phyloP scores from a whole-genome alignment of 2,797 vertebrate genomes.

The Trichosurus vulpecula region DNA sequence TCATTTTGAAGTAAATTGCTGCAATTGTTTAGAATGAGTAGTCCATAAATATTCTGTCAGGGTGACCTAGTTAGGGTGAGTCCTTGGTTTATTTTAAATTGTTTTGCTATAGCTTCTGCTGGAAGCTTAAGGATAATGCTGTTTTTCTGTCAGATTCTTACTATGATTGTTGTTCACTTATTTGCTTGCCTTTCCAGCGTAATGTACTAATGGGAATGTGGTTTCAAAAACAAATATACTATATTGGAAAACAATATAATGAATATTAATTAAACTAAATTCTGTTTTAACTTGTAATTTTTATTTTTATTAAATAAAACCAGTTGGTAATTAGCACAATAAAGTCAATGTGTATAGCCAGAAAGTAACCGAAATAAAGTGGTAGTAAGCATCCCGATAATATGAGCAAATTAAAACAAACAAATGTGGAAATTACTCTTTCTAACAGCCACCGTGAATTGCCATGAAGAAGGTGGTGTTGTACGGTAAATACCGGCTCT shows the following conservation, averaged over 20 bases:
- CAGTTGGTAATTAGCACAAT: not conserved
- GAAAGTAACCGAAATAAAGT: not conserved
- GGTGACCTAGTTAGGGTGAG: not conserved
- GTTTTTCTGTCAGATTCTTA: not conserved
- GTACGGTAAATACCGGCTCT: not conserved
- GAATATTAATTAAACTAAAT: not conserved
- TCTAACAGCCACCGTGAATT: not conserved
- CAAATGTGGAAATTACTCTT: not conserved
- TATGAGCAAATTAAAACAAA: not conserved
- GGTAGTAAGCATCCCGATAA: not conserved
- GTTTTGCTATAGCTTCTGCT: not conserved
- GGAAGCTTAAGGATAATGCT: not conserved
- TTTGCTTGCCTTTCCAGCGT: slow-evolving; percentile 4
- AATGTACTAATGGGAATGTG: not conserved
- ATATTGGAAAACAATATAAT: not conserved
- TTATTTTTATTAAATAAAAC: not conserved
- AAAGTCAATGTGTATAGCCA: not conserved
- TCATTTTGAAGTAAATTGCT: slow-evolving; percentile 43
- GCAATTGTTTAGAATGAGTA: slow-evolving; percentile 7
- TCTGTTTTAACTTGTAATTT: not conserved
- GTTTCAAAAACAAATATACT: not conserved
- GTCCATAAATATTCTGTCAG: not conserved
- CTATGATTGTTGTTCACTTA: not conserved
- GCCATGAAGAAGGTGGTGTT: not conserved
- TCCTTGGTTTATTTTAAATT: slow-evolving; percentile 17